phyloP scores from a whole-genome alignment of 2,888 invertebrate genomes.

The Apantesis nais region DNA sequence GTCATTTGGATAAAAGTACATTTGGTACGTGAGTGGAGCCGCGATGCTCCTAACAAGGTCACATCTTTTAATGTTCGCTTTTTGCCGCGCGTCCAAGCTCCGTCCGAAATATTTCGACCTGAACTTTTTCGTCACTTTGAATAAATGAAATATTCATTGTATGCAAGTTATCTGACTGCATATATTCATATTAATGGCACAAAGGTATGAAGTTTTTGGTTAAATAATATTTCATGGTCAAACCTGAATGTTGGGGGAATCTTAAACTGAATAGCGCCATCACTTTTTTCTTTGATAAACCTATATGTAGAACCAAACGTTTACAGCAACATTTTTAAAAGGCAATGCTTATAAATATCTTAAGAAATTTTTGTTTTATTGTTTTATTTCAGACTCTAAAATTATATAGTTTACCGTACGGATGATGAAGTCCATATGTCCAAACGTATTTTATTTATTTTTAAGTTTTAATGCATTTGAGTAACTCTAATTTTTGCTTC shows the following conservation, averaged over 20 bases:
- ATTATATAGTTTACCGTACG: too few relatives aligned
- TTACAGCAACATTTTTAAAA: neutral
- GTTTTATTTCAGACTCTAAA: too few relatives aligned
- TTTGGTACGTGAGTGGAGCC: slow-evolving; percentile 32
- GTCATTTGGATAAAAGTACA: slow-evolving; percentile 34
- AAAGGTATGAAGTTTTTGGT: slow-evolving; percentile 44
- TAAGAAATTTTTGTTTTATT: neutral
- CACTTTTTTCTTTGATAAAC: too few relatives aligned
- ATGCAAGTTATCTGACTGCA: slow-evolving; percentile 49
- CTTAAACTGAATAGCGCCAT: neutral
- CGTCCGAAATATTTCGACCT: slow-evolving; percentile 44
- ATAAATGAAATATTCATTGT: slow-evolving; percentile 77
- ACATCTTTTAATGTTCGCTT: slow-evolving; percentile 63
- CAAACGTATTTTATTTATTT: too few relatives aligned
- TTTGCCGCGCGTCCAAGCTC: slow-evolving; percentile 51
- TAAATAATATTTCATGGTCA: slow-evolving; percentile 36
- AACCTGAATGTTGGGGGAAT: neutral
- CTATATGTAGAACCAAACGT: too few relatives aligned
- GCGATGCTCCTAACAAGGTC: slow-evolving; percentile 50
- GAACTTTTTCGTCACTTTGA: slow-evolving; percentile 66
- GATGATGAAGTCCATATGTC: too few relatives aligned
- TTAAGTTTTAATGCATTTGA: too few relatives aligned
- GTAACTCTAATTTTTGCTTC: too few relatives aligned
- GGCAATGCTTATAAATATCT: neutral
- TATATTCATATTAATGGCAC: slow-evolving; percentile 47